phyloP scores from a whole-genome alignment of 2,113 vertebrate species.

The Platichthys stellatus region DNA sequence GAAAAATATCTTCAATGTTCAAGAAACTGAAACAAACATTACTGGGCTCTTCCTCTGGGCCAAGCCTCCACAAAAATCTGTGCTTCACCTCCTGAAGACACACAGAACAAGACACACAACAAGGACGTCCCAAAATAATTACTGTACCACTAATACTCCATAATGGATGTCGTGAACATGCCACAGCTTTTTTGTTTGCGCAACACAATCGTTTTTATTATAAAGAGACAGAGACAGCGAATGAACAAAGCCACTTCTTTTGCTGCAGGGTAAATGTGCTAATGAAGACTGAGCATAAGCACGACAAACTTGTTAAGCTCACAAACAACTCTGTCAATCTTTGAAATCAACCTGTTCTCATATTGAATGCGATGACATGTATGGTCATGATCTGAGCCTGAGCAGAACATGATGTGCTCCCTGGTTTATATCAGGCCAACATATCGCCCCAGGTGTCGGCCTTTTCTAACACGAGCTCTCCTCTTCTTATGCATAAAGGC shows the following conservation, averaged over 20 bases:
- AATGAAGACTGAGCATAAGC: slow-evolving; percentile 5
- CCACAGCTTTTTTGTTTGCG: too few species aligned
- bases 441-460: slow-evolving; percentile 28
- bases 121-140: too few species aligned
- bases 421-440: slow-evolving; percentile 29
- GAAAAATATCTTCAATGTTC: too few species aligned
- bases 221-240: background rate
- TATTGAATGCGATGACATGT: slow-evolving; percentile 12
- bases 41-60: too few species aligned
- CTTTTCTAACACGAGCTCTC: slow-evolving; percentile 4
- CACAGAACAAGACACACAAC: too few species aligned
- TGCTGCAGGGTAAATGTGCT: slow-evolving; percentile 7
- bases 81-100: too few species aligned
- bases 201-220: background rate
- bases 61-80: too few species aligned
- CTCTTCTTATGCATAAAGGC: slow-evolving; percentile 41
- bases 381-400: slow-evolving; percentile 37
- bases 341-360: slow-evolving; percentile 5
- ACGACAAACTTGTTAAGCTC: background rate
- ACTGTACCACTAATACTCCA: too few species aligned
- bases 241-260: background rate
- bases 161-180: too few species aligned
- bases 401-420: background rate
- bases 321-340: slow-evolving; percentile 7
- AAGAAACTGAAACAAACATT: too few species aligned